These are phyloP conservation scores for Rhabdomys dilectus DNA, from an alignment of 2,113 vertebrate genomes.

Conservation along the genomic window DNA sequence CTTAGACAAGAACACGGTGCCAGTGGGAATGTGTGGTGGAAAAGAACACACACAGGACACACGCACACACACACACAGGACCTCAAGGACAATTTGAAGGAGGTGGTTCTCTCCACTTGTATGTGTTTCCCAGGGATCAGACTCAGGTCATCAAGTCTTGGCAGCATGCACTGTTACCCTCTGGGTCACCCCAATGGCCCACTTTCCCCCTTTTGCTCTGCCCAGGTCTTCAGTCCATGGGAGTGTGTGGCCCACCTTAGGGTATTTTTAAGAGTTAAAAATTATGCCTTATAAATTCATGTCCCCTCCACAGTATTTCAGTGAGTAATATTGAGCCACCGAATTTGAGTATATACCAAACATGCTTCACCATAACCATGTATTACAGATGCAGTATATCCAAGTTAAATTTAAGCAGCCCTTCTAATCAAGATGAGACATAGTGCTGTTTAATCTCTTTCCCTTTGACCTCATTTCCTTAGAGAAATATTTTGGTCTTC, in stretches of 20 bases:
- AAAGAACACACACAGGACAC: background rate
- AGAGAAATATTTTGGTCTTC: constrained; percentile 68
- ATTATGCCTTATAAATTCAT: background rate
- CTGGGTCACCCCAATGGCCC: background rate
- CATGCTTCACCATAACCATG: constrained; percentile 33
- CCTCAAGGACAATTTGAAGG: background rate
- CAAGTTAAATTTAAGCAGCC: constrained; percentile 27
- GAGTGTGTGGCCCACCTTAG: background rate
- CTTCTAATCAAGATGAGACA: constrained; percentile 35
- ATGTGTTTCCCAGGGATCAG: too few species aligned
- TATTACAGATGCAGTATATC: constrained; percentile 23
- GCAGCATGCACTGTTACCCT: background rate
- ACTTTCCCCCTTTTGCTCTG: background rate
- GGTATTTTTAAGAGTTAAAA: background rate
- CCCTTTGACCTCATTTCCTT: constrained; percentile 73
- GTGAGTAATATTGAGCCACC: constrained; percentile 30
- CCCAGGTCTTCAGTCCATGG: background rate
- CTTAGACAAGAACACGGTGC: background rate
- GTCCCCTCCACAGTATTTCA: constrained; percentile 4
- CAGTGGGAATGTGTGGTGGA: background rate
- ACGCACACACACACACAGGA: too few species aligned
- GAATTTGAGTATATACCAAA: constrained; percentile 11
- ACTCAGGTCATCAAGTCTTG: background rate
- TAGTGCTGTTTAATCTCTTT: constrained; percentile 56
- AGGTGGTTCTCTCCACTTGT: background rate